Conservation (phyloP, 2,113 vertebrate genomes). For the Paramisgurnus dabryanus region DNA sequence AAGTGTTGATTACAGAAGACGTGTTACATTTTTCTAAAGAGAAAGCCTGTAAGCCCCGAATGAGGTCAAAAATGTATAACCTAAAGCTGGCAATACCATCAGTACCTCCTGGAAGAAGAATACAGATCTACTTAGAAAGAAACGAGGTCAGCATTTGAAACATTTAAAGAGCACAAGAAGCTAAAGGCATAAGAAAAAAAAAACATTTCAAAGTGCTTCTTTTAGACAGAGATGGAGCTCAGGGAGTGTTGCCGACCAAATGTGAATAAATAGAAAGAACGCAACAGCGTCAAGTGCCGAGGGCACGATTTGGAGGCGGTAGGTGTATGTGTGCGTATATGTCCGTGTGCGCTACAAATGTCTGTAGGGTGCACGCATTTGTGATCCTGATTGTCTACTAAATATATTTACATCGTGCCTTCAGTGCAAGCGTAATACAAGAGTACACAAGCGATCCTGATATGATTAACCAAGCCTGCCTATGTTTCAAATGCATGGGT, state of each 20-base stretch:
- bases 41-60: slow-evolving; percentile 40
- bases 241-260: slow-evolving; percentile 22
- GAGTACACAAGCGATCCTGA: no score
- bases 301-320: not conserved
- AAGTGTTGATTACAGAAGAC: slow-evolving; percentile 56
- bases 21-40: slow-evolving; percentile 22
- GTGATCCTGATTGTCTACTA: not conserved
- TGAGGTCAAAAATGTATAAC: slow-evolving; percentile 52
- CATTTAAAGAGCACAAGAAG: slow-evolving; percentile 51
- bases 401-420: not conserved
- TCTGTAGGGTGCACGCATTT: slow-evolving; percentile 24
- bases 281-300: slow-evolving; percentile 13
- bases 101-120: slow-evolving; percentile 45
- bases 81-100: slow-evolving; percentile 29
- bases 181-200: slow-evolving; percentile 29
- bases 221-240: slow-evolving; percentile 23
- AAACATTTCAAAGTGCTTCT: slow-evolving; percentile 32
- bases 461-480: no score
- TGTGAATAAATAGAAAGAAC: slow-evolving; percentile 24
- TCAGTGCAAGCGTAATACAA: no score
- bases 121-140: slow-evolving; percentile 44
- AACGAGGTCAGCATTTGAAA: slow-evolving; percentile 57
- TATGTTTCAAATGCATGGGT: no score
- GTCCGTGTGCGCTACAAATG: not conserved
- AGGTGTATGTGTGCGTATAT: slow-evolving; percentile 35